A percentile compares a stretch with the other conserved stretches of the same genome.
Conservation (phyloP, 2,113 vertebrate genomes). For the Oceanites oceanicus region DNA sequence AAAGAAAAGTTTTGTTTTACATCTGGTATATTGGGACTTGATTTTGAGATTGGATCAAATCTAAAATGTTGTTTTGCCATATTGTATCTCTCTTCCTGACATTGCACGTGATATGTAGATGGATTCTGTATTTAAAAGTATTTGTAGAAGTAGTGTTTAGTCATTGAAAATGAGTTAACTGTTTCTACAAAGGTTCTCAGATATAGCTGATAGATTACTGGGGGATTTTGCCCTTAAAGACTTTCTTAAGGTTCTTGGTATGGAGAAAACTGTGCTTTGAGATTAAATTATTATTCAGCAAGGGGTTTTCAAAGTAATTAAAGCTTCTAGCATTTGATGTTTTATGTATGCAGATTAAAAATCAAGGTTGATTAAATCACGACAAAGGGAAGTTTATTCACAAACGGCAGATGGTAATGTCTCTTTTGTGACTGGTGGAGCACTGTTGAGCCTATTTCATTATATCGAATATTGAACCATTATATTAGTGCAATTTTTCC, state of each 20-base stretch:
- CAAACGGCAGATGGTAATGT: background rate
- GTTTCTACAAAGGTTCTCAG: background rate
- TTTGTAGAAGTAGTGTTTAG: background rate
- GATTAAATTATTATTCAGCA: slow-evolving; percentile 65
- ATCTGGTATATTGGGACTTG: background rate
- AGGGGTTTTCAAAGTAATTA: slow-evolving; percentile 66
- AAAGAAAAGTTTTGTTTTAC: background rate
- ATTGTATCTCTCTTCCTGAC: background rate
- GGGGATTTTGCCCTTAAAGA: background rate
- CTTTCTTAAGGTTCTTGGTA: background rate
- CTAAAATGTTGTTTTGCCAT: background rate
- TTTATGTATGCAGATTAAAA: slow-evolving; percentile 71
- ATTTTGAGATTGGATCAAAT: background rate
- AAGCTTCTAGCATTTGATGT: slow-evolving; percentile 53
- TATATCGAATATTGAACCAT: background rate
- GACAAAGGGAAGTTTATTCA: slow-evolving; percentile 59
- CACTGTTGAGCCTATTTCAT: background rate
- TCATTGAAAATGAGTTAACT: slow-evolving; percentile 4
- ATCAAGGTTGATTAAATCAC: slow-evolving; percentile 59
- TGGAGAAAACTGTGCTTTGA: slow-evolving; percentile 1
- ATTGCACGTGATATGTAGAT: background rate
- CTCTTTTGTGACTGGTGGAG: slow-evolving; percentile 35
- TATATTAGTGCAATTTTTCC: background rate
- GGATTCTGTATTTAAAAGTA: background rate
- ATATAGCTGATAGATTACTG: background rate